Percentiles rank a stretch among this genome's conserved stretches.
These are phyloP conservation scores for Liopterus haemorrhoidalis DNA, from an alignment of 2,888 invertebrate species.

Conservation along the genomic window DNA sequence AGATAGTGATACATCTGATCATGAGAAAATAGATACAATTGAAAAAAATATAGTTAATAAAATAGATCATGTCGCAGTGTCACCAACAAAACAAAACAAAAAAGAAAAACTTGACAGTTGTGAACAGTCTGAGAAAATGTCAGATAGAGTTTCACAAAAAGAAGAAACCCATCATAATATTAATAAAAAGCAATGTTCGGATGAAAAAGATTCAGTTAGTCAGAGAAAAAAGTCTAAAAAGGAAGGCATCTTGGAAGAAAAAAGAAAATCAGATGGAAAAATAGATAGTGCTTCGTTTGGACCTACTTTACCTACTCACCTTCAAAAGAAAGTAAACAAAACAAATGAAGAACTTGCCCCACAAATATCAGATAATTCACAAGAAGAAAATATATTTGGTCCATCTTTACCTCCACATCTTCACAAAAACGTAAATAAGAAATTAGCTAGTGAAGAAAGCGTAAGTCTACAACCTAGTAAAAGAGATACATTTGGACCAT, in stretches of 20 bases:
- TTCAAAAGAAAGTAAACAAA: not conserved
- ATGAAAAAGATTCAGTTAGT: not conserved
- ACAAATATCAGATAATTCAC: not conserved
- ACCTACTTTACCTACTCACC: not conserved
- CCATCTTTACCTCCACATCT: slow-evolving; percentile 11
- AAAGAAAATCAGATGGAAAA: not conserved
- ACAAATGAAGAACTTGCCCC: not conserved
- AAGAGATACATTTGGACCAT: no score
- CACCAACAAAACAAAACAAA: no score
- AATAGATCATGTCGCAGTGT: no score
- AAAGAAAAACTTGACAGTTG: no score
- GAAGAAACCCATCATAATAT: no score
- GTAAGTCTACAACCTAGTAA: no score
- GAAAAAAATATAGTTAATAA: no score
- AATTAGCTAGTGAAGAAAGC: no score
- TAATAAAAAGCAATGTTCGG: slow-evolving; percentile 38
- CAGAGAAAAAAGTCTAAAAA: not conserved
- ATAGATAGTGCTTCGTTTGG: not conserved
- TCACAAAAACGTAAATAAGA: slow-evolving; percentile 15
- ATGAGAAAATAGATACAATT: no score
- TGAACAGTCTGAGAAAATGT: no score
- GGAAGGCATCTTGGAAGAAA: not conserved
- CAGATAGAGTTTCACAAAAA: no score
- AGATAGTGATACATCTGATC: no score
- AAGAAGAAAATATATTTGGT: slow-evolving; percentile 5